These are phyloP conservation scores for Gorsachius goisagi DNA, from an alignment of 2,113 vertebrate genomes.

Conservation along the genomic window DNA sequence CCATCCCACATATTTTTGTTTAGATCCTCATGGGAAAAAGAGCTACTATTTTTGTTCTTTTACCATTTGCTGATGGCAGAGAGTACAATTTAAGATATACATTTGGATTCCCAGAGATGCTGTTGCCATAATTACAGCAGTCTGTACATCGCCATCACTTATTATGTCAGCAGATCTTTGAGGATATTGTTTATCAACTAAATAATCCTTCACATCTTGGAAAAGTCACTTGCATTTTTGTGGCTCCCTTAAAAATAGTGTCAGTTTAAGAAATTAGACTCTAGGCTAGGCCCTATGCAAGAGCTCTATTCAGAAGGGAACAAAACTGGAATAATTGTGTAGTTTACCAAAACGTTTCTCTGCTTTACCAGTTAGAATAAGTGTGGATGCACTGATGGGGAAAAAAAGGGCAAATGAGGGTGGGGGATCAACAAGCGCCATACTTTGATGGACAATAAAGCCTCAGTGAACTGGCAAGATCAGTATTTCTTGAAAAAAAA, in stretches of 20 bases:
- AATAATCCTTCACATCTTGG: neutral
- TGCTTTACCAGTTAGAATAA: neutral
- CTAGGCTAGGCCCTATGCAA: neutral
- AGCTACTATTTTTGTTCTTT: slow-evolving; percentile 15
- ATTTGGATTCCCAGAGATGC: neutral
- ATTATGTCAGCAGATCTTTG: neutral
- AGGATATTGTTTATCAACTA: neutral
- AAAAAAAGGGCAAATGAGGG: neutral
- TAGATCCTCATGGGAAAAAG: neutral
- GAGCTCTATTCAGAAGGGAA: neutral
- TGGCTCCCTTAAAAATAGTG: neutral
- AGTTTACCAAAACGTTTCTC: neutral
- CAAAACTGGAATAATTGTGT: neutral
- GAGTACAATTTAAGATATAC: neutral
- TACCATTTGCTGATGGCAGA: neutral
- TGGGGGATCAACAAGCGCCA: neutral
- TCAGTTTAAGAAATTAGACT: neutral
- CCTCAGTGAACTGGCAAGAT: neutral
- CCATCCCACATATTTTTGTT: neutral
- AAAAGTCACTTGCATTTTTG: neutral
- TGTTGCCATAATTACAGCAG: neutral
- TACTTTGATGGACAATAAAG: neutral
- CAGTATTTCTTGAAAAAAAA: neutral
- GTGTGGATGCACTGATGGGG: neutral
- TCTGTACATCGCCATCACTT: neutral